Base-by-base conservation (phyloP, 2,888 invertebrate species). In the Aspidiotus destructor region DNA sequence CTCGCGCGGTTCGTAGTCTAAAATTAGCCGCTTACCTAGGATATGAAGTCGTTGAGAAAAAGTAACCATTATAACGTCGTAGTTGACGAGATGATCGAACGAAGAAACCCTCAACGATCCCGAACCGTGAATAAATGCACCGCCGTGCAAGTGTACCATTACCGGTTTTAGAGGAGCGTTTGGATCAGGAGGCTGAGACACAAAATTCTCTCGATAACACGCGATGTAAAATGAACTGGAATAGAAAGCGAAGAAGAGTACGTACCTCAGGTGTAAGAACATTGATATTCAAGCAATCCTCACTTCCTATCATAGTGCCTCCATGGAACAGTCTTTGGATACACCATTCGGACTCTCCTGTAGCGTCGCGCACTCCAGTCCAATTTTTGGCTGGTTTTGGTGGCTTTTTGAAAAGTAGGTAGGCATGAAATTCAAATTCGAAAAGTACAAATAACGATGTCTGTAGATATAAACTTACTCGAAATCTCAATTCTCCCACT, bases 1-100 rank as follows among this genome's bases (percentile, higher is more conserved):
- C 28, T 28, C 28, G 28, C 28, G 28, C 5, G 1, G 1, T 3
- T 28, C 5, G 28, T 28, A 2, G 40, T 6, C 13, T 2, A 10
- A 13, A 57, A 15, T 2, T 11, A 17, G 1, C 2, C 58, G 11
- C 58, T n/a, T 28, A 57, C 58, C 58, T 10, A 57, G 15, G 13
- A 28, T 28, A n/a, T 15, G 1, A 6, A 57, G 58, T 57, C 58
- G 1, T 2, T 57, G 15, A 15, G 11, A n/a, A 15, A 16, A 57
- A 11, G 58, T 57, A 11, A 57, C 58, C 10, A 57, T 2, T 17
- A 57, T 15, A 57, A 57, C 58, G 15, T 57, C 58, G 58, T 57
- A 15, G 13, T 57, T 7, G 17, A 57, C 11, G 5, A 57, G 40
- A 15, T n/a, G 15, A 57, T 16, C 58, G 28, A 28, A 28, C 5